Conservation (phyloP, 2,888 invertebrate species). For the Theretra japonica region DNA sequence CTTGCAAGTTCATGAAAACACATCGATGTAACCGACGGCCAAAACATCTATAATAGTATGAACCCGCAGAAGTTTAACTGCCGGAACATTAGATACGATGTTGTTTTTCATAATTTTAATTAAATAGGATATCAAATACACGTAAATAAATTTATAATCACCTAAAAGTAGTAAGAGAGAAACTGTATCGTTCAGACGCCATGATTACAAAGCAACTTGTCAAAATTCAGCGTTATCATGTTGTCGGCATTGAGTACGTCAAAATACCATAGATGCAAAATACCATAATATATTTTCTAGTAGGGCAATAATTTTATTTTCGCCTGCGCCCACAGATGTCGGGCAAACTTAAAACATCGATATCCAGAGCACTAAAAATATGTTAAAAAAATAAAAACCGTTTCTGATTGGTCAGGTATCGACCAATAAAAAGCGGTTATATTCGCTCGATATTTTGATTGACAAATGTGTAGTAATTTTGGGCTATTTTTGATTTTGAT, state of each 20-base stretch:
- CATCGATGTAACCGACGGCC: constrained; percentile 26
- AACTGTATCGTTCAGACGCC: constrained; percentile 98
- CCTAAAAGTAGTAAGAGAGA: constrained; percentile 93
- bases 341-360: constrained; percentile 25
- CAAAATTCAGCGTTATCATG: constrained; percentile 60
- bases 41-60: constrained; percentile 24
- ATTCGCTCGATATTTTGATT: constrained; percentile 78
- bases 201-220: constrained; percentile 88
- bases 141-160: constrained; percentile 65
- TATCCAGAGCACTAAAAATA: background rate
- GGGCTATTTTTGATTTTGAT: constrained; percentile 70
- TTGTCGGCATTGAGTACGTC: constrained; percentile 44
- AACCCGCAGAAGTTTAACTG: background rate
- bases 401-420: constrained; percentile 20
- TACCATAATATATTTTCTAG: no score
- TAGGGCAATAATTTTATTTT: no score
- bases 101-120: background rate
- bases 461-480: constrained; percentile 50
- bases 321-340: background rate
- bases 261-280: background rate
- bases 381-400: background rate
- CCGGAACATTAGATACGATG: background rate
- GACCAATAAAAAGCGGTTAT: constrained; percentile 56
- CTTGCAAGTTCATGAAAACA: constrained; percentile 5
- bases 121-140: constrained; percentile 28